Evolutionary conservation across 2,797 vertebrate species (phyloP), one percentile per base, ranked within the genome.

Genomic region (Kryptolebias ocellatus): DNA sequence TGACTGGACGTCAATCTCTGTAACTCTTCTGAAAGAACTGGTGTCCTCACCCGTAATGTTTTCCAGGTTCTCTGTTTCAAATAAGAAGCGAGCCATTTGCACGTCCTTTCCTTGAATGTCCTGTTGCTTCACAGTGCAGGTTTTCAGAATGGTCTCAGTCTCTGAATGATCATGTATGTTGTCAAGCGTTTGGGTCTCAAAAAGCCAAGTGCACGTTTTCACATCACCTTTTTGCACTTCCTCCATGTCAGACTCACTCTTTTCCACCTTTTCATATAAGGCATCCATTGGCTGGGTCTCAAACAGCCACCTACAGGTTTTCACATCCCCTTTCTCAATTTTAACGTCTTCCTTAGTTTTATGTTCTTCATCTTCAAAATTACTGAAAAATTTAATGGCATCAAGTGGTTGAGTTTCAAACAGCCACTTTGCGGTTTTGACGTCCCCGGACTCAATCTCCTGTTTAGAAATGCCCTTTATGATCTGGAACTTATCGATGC

Each of bases 381-480:
- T 84, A 52, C 73, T 94, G 53, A 94, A 93, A 76, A 84, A 90
- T 85, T 96, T 96, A 46, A 98, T 96, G 9, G 94, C 88, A 78
- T 98, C 96, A 28, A 98, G 94, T 31, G 95, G 89, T 64, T 98
- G 96, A 9, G 96, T 98, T 92, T 98, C 96, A 86, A 98, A 98
- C 60, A 98, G 84, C 96, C 96, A 98, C 84, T 96, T 97, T 18
- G 95, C 96, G 24, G 95, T 96, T 93, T 97, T 98, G 29, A 98
- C 96, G 60, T 97, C 95, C 20, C 96, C 96, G 0, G 95, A 93
- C 80, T 95, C 92, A 7, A 98, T 93, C 87, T 98, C 96, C 89
- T 96, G 92, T 74, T 97, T 95, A 54, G 96, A 97, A 80, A 98
- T 97, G 5, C 96, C 96, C 90, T 95, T 96, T 39, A 98, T 98